Evolutionary conservation across 2,888 invertebrate species (phyloP).

Genomic region (Hemithea aestivaria): DNA sequence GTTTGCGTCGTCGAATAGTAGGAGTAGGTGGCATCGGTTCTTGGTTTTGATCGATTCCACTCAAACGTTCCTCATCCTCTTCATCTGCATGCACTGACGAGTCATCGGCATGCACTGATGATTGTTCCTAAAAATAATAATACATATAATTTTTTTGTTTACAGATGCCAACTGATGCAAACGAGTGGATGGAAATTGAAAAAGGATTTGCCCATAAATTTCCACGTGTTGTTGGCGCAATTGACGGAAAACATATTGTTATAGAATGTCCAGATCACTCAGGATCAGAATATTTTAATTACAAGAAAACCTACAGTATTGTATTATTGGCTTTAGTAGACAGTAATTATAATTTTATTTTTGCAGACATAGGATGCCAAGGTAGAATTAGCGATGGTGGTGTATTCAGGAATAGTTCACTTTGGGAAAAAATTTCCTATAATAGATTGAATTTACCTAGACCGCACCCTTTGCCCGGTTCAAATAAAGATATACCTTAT

Average conservation of each 20-base stretch:
- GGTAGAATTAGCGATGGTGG: constrained; percentile 15
- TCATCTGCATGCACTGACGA: constrained; percentile 1
- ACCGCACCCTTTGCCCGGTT: not conserved
- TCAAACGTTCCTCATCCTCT: constrained; percentile 1
- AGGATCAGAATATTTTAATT: constrained; percentile 14
- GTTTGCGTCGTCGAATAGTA: constrained; percentile 2
- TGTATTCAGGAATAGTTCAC: constrained; percentile 5
- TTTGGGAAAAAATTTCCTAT: constrained; percentile 6
- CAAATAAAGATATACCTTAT: not conserved
- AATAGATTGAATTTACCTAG: constrained; percentile 1
- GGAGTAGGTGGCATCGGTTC: not conserved
- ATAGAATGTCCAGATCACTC: constrained; percentile 4
- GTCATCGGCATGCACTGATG: not conserved
- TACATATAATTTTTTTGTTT: not conserved
- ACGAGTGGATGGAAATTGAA: constrained; percentile 4
- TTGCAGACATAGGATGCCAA: constrained; percentile 14
- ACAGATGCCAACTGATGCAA: constrained; percentile 1
- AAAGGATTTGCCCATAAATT: constrained; percentile 4
- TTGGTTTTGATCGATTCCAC: not conserved
- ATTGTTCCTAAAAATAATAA: constrained; percentile 2
- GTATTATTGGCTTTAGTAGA: constrained; percentile 16
- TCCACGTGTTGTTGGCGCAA: constrained; percentile 13
- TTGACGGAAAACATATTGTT: constrained; percentile 19
- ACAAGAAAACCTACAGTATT: constrained; percentile 17
- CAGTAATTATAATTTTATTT: constrained; percentile 16